Evolutionary conservation across 2,797 vertebrate genomes (phyloP), one percentile per base, ranked within the genome.

Genomic region (Rhabdomys pumilio): DNA sequence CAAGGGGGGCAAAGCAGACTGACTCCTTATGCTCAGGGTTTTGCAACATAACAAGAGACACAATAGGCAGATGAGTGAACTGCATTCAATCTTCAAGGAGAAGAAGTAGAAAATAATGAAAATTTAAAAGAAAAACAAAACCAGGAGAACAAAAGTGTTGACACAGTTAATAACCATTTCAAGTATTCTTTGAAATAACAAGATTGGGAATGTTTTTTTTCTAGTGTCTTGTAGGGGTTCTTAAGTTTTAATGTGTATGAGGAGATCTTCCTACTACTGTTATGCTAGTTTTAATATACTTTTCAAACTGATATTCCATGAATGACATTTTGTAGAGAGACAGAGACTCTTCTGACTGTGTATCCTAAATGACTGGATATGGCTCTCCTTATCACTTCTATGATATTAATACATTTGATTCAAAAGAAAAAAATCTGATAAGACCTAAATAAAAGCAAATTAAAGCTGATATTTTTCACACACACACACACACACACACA

Each of bases 391-490:
- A 44, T 24, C 63, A 85, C 8, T 65, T 59, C 6, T 72, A 2
- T 47, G 17, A 94, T 20, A 84, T 4, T 47, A 94, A 88, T 22
- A 92, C 50, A 92, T 90, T 79, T 13, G 1, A 96, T 1, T 79
- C n/a, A 50, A 31, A 82, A 94, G 77, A 94, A 41, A 83, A 79
- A 90, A 76, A 53, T 20, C 29, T 87, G 3, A 73, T 88, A 85
- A 95, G 87, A 90, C 3, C 20, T 55, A 95, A 93, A 77, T 87
- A 82, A 89, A 79, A 89, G 0, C 1, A 65, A 80, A 67, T 85
- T 14, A 84, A 69, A n/a, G 3, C 44, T 91, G 5, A 63, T 61
- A 24, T 80, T 91, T 63, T 6, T 55, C 15, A 34, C 34, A n/a
- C 7, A 8, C 19, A 8, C 59, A 26, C 24, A 26, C 3, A 10